Base-by-base conservation (phyloP, 1,140 invertebrate species). In the Cyclargus thomasi region DNA sequence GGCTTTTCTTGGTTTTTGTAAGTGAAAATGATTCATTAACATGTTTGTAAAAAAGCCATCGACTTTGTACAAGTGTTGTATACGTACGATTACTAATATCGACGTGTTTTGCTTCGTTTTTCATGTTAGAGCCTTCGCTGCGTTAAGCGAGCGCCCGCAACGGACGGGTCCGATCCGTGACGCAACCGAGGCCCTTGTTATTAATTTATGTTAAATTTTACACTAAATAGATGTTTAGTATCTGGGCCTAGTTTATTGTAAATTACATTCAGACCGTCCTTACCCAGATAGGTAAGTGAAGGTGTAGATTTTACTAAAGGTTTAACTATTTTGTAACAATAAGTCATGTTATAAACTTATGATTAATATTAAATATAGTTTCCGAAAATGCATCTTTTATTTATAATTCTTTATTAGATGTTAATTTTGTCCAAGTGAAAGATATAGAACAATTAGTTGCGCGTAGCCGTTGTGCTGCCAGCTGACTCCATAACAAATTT, bases 321-420 rank as follows among this genome's bases (percentile, higher is more conserved):
- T 84, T 88, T 88, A 84, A 89, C 80, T 88, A 84, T 90, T 90
- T 90, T 88, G 79, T 90, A 90, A 90, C 85, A 70, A 83, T 90
- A 87, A 90, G 86, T 88, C 85, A 90, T 90, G 85, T 88, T 90
- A 87, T 86, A 81, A 83, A 90, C 86, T 88, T 88, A 87, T 86
- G 73, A 87, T 87, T 85, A 87, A 87, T 86, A 88, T 79, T 87
- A 90, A 88, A 85, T 90, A 88, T 88, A 88, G 85, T 88, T 90
- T 90, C 85, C 72, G 78, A 90, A 74, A 53, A n/a, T 17, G 36
- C 67, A 65, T 16, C 23, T 20, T 14, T 14, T 11, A 47, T 80
- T 82, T 81, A 74, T 6, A 14, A 47, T 14, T 1, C 75, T 81
- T 75, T 71, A 53, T 65, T 68, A 68, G 53, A 21, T 8, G 36